phyloP scores from a whole-genome alignment of 2,797 vertebrate species.

The Gymnodraco acuticeps region DNA sequence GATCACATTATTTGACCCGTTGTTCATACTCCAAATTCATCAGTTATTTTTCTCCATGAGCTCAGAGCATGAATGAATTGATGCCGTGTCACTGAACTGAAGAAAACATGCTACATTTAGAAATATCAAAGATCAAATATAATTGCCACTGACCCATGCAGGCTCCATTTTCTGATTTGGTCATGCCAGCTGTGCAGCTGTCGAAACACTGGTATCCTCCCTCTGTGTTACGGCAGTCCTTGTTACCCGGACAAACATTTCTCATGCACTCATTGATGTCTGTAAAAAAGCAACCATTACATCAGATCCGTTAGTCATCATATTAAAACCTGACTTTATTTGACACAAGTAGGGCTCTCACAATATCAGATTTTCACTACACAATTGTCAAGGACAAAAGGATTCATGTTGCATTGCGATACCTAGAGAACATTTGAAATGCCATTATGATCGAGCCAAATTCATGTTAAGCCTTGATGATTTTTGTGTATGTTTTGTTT shows the following conservation, averaged over 20 bases:
- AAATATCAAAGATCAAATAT: not conserved
- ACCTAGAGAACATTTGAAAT: too few relatives aligned
- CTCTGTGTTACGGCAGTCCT: constrained; percentile 87
- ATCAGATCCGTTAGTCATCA: not conserved
- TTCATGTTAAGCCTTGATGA: too few relatives aligned
- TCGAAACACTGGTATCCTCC: constrained; percentile 88
- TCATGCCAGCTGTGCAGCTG: constrained; percentile 86
- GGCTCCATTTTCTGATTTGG: constrained; percentile 78
- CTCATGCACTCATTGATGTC: constrained; percentile 88
- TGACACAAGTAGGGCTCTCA: not conserved
- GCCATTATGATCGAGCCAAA: too few relatives aligned
- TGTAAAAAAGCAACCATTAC: constrained; percentile 45
- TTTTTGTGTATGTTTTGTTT: too few relatives aligned
- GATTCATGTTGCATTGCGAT: too few relatives aligned
- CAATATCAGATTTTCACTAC: too few relatives aligned
- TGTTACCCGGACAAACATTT: constrained; percentile 84
- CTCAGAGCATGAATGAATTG: not conserved
- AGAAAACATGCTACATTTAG: not conserved
- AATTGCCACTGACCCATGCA: constrained; percentile 81
- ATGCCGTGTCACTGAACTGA: not conserved
- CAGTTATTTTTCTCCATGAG: not conserved
- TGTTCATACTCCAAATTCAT: not conserved
- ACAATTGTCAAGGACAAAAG: too few relatives aligned
- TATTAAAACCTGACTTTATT: not conserved
- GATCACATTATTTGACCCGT: not conserved